Conservation (phyloP, 1,140 invertebrate species). For the Proales similis region DNA sequence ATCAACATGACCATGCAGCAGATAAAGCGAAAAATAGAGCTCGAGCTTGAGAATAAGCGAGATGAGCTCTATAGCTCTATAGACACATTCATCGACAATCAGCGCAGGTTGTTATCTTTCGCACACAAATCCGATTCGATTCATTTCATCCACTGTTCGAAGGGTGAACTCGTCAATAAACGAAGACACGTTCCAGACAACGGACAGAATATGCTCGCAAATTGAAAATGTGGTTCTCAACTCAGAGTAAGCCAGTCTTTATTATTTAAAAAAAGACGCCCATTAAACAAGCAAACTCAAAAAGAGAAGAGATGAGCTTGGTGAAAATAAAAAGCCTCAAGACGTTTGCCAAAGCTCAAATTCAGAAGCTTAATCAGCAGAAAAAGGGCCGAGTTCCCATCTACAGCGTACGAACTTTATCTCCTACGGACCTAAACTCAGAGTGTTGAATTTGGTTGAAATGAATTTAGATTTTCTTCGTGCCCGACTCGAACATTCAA, state of each 20-base stretch:
- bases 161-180: slow-evolving; percentile 24
- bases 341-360: slow-evolving; percentile 18
- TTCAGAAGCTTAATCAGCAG: slow-evolving; percentile 33
- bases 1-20: slow-evolving; percentile 37
- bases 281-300: too few species aligned
- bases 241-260: not conserved
- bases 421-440: not conserved
- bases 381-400: slow-evolving; percentile 17
- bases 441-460: not conserved
- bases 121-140: not conserved
- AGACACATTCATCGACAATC: slow-evolving; percentile 23
- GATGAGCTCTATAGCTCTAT: slow-evolving; percentile 31
- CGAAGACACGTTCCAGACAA: slow-evolving; percentile 32
- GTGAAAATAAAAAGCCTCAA: slow-evolving; percentile 32
- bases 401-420: slow-evolving; percentile 27
- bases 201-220: slow-evolving; percentile 24
- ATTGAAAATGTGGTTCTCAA: slow-evolving; percentile 33
- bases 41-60: slow-evolving; percentile 28
- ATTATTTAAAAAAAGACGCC: not conserved
- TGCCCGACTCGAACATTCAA: slow-evolving; percentile 29
- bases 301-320: slow-evolving; percentile 25
- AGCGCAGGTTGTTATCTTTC: not conserved
- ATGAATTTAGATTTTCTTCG: slow-evolving; percentile 36
- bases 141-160: not conserved
- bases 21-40: slow-evolving; percentile 27